Evolutionary conservation across 92 coral and sea anemone genomes (phyloP).

Genomic region (Epizoanthus illoricatus): DNA sequence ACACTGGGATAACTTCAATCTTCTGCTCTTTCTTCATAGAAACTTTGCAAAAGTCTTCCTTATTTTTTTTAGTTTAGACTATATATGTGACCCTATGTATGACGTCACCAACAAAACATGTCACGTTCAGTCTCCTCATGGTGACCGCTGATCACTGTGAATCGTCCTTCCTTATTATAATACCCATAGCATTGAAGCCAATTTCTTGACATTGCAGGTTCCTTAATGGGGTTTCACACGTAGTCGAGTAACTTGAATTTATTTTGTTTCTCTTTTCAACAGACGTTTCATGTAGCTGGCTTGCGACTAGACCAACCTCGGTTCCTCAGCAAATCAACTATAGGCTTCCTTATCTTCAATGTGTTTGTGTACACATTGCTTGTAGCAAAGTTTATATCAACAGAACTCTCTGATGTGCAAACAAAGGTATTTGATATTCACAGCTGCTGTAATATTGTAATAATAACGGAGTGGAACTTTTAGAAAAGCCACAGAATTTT

Average conservation of each 20-base stretch:
- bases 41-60: conserved; percentile 37
- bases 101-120: too few relatives aligned
- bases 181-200: too few relatives aligned
- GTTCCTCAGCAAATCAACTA: conserved; percentile 85
- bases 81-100: too few relatives aligned
- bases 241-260: not conserved
- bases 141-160: too few relatives aligned
- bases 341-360: conserved; percentile 73
- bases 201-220: not conserved
- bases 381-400: conserved; percentile 71
- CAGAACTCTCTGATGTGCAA: conserved; percentile 75
- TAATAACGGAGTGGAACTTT: too few relatives aligned
- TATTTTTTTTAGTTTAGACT: too few relatives aligned
- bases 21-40: conserved; percentile 36
- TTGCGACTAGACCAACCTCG: conserved; percentile 85
- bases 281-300: conserved; percentile 95
- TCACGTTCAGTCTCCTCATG: too few relatives aligned
- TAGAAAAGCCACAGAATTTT: too few relatives aligned
- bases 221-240: not conserved
- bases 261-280: not conserved
- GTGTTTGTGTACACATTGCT: conserved; percentile 71
- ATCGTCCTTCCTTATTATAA: too few relatives aligned
- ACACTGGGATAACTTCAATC: conserved; percentile 19
- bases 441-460: too few relatives aligned
- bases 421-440: conserved; percentile 59